Evolutionary conservation across 2,113 vertebrate genomes (phyloP).

Genomic region (Camelus bactrianus): DNA sequence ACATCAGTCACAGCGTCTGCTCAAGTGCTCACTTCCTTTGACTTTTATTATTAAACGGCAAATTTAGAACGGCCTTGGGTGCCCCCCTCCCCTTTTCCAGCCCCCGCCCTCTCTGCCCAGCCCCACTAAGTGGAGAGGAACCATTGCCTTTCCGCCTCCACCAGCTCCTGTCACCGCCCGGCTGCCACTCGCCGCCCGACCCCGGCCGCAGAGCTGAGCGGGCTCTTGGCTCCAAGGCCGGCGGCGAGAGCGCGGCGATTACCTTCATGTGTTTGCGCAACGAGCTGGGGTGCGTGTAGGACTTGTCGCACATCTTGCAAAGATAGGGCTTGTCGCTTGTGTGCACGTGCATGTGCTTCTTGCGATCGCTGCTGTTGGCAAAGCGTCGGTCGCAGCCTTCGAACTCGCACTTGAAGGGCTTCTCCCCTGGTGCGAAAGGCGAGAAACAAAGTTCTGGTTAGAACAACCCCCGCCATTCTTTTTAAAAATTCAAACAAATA

Average conservation of each 20-base stretch:
- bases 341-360: conserved; percentile 99
- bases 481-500: background rate
- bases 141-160: background rate
- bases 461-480: conserved; percentile 9
- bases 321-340: conserved; percentile 99
- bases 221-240: background rate
- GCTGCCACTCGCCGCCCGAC: background rate
- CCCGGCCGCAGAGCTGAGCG: background rate
- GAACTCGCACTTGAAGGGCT: conserved; percentile 99
- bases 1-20: background rate
- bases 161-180: background rate
- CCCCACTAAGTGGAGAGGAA: background rate
- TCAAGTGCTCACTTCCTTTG: background rate
- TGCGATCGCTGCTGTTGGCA: conserved; percentile 99
- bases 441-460: conserved; percentile 62
- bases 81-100: too few relatives aligned
- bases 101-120: background rate
- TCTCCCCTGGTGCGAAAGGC: conserved; percentile 92
- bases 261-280: conserved; percentile 99
- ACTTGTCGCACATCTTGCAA: conserved; percentile 99
- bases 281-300: conserved; percentile 99
- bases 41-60: background rate
- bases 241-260: conserved; percentile 69
- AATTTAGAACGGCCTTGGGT: background rate
- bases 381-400: conserved; percentile 99